Evolutionary conservation across 1,140 invertebrate genomes (phyloP).

Genomic region (Lerema accius): DNA sequence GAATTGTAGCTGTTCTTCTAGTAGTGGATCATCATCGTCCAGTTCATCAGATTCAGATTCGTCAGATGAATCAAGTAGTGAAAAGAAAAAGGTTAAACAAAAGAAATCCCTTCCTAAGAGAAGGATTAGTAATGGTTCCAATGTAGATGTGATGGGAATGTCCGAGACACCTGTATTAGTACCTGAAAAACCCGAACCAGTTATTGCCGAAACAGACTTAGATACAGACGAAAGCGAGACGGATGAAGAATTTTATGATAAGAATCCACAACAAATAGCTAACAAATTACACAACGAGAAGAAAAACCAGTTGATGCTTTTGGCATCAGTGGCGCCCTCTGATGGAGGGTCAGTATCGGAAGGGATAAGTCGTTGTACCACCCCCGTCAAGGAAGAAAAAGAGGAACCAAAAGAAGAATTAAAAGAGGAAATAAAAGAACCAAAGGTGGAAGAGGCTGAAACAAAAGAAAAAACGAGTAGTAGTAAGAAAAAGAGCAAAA

Average conservation of each 20-base stretch:
- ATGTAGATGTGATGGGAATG: constrained; percentile 81
- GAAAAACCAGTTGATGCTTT: constrained; percentile 85
- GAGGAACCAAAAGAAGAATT: constrained; percentile 51
- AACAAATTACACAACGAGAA: constrained; percentile 89
- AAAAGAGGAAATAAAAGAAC: constrained; percentile 38
- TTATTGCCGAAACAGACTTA: constrained; percentile 89
- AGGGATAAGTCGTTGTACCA: constrained; percentile 84
- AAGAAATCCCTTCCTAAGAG: constrained; percentile 67
- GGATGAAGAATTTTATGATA: constrained; percentile 94
- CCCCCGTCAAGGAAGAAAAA: constrained; percentile 75
- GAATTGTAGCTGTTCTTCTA: constrained; percentile 90
- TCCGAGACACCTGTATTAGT: constrained; percentile 75
- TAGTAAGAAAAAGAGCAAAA: constrained; percentile 80
- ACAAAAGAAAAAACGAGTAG: constrained; percentile 76
- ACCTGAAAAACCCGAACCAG: constrained; percentile 77
- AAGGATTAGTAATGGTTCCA: constrained; percentile 76
- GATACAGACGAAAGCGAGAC: constrained; percentile 92
- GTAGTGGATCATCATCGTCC: constrained; percentile 87
- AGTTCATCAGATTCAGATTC: constrained; percentile 85
- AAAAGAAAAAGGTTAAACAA: constrained; percentile 69
- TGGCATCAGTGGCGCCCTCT: constrained; percentile 83
- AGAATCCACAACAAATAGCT: constrained; percentile 88
- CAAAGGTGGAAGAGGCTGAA: constrained; percentile 54
- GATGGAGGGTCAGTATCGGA: constrained; percentile 85
- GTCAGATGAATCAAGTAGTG: constrained; percentile 70